Base-by-base conservation (phyloP, 2,888 invertebrate genomes). In the Synergus laeviventris region DNA sequence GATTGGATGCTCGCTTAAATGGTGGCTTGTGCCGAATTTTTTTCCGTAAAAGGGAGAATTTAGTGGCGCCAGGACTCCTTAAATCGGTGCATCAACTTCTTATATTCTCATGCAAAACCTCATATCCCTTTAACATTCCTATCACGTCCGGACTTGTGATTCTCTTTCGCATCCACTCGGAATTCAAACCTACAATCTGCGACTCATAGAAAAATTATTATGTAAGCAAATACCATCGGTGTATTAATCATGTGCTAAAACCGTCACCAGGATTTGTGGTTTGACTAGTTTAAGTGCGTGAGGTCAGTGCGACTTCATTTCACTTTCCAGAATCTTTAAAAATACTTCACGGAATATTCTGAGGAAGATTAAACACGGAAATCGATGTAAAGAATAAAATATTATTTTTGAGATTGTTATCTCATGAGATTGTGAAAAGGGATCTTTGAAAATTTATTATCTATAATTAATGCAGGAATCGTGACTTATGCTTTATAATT, bases 261-360 rank as follows among this genome's bases (percentile, higher is more conserved):
- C 54, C 59, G 14, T 61, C 42, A 74, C 66, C 73, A 74, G 74
- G 36, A 66, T 76, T 76, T 66, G 74, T 74, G 75, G 78, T 74
- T 73, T 60, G 75, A 74, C 62, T 45, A 59, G 59, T 76, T 75
- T 76, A 76, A 80, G 79, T 81, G 78, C 45, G 77, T 75, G 78
- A 81, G 79, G 78, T 79, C 79, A 79, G 77, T 81, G 76, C 74
- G 66, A 77, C 74, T 76, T 77, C 74, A 74, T 78, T 74, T 77
- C 62, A 66, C 70, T 70, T 75, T 76, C 36, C 74, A 73, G 70
- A 49, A 36, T 49, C 2, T 70, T 62, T 38, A 54, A 9, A 49
- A 54, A 54, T 54, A 54, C 18, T 54, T 54, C 49, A 18, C n/a
- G 11, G 9, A 18, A 54, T 54, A 54, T 54, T 54, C 1, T 11